Conservation (phyloP, 2,888 invertebrate species). For the Phrixothrix hirtus region DNA sequence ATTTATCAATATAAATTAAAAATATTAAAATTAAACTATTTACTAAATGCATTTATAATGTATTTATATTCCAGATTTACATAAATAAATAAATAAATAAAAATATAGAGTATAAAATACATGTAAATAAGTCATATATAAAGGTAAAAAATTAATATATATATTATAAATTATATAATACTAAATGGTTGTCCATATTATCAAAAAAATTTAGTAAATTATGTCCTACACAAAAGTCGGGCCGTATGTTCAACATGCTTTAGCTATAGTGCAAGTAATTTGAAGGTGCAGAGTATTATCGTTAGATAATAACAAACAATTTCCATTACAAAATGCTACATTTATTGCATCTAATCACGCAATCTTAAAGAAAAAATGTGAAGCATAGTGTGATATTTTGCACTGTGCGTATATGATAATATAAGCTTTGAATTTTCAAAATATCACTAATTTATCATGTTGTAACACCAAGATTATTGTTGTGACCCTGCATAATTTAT, state of each 20-base stretch:
- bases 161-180: not conserved
- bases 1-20: not conserved
- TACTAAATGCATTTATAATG: not conserved
- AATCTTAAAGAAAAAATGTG: slow-evolving; percentile 6
- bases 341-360: slow-evolving; percentile 13
- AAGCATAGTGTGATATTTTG: slow-evolving; percentile 11
- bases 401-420: slow-evolving; percentile 14
- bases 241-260: too few relatives aligned
- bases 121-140: not conserved
- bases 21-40: not conserved
- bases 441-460: slow-evolving; percentile 22
- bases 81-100: not conserved
- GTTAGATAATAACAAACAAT: not conserved
- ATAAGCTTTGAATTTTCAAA: slow-evolving; percentile 16
- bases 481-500: slow-evolving; percentile 17
- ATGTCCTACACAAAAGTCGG: not conserved
- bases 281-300: not conserved
- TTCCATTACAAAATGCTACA: not conserved
- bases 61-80: not conserved
- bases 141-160: not conserved
- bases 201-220: not conserved
- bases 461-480: slow-evolving; percentile 21
- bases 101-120: not conserved
- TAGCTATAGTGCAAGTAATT: too few relatives aligned
- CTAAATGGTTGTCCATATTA: not conserved